phyloP scores from a whole-genome alignment of 2,113 vertebrate species.

The Megaptera novaeangliae region DNA sequence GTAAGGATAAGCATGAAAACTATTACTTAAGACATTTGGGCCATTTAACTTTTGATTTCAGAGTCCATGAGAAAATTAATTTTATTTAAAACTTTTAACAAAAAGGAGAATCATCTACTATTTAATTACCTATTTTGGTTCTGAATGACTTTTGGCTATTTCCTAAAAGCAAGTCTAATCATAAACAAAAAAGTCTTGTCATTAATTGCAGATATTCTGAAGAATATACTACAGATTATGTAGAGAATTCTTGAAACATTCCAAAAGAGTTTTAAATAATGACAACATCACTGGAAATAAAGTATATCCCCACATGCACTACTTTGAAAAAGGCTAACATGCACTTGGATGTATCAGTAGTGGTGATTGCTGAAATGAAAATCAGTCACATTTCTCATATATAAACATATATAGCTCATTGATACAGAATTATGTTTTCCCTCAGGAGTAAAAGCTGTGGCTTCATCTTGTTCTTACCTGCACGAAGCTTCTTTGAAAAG shows the following conservation, averaged over 20 bases:
- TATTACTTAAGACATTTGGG: not conserved
- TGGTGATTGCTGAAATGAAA: not conserved
- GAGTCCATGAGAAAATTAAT: not conserved
- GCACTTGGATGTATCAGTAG: not conserved
- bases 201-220: not conserved
- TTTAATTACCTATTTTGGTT: not conserved
- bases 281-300: not conserved
- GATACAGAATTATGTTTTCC: conserved; percentile 28
- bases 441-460: conserved; percentile 82
- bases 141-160: not conserved
- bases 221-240: not conserved
- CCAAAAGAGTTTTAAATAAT: not conserved
- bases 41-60: not conserved
- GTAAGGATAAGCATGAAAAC: not conserved
- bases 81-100: conserved; percentile 29
- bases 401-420: not conserved
- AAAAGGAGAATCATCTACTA: not conserved
- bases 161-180: not conserved
- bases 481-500: conserved; percentile 80
- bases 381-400: conserved; percentile 1
- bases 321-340: not conserved
- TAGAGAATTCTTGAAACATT: conserved; percentile 25
- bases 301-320: not conserved
- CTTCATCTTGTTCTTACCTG: conserved; percentile 81
- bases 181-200: not conserved